A percentile compares a stretch with the other conserved stretches of the same genome.
Conservation (phyloP, 2,113 vertebrate species). For the Aix galericulata region DNA sequence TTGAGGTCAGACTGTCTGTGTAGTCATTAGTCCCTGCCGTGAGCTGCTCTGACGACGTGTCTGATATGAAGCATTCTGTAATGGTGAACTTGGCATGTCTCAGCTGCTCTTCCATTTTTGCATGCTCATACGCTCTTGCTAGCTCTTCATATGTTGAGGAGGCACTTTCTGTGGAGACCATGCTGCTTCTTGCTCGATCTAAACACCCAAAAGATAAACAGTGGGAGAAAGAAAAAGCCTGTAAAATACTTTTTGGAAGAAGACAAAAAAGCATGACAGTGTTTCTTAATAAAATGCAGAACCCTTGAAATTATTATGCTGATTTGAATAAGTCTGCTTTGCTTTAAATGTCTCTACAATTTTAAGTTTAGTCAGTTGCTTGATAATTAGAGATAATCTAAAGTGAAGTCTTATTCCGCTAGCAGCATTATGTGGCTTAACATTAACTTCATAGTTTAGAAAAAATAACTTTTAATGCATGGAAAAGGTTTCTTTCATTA, state of each 20-base stretch:
- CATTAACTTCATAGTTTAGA: not conserved
- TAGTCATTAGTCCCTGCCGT: conserved; percentile 99
- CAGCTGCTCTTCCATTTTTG: conserved; percentile 99
- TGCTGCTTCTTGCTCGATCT: conserved; percentile 98
- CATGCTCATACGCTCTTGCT: conserved; percentile 96
- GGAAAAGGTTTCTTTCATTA: not conserved
- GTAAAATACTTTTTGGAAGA: not conserved
- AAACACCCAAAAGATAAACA: not conserved
- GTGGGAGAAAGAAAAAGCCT: not conserved
- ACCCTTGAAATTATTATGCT: not conserved
- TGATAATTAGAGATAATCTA: not conserved
- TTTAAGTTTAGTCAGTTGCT: not conserved
- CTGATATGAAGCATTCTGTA: conserved; percentile 99
- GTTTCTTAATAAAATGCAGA: not conserved
- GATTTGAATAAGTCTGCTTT: not conserved
- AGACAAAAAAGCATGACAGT: fast-evolving
- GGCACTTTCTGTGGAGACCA: conserved; percentile 99
- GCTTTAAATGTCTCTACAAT: not conserved
- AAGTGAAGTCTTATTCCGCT: not conserved
- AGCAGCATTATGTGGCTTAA: not conserved
- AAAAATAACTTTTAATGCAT: not conserved
- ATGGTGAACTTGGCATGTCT: conserved; percentile 99
- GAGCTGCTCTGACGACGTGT: conserved; percentile 97
- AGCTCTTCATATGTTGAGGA: conserved; percentile 98
- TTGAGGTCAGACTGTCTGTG: conserved; percentile 98